Evolutionary conservation across 2,797 vertebrate species (phyloP).

Genomic region (Linurgus olivaceus): DNA sequence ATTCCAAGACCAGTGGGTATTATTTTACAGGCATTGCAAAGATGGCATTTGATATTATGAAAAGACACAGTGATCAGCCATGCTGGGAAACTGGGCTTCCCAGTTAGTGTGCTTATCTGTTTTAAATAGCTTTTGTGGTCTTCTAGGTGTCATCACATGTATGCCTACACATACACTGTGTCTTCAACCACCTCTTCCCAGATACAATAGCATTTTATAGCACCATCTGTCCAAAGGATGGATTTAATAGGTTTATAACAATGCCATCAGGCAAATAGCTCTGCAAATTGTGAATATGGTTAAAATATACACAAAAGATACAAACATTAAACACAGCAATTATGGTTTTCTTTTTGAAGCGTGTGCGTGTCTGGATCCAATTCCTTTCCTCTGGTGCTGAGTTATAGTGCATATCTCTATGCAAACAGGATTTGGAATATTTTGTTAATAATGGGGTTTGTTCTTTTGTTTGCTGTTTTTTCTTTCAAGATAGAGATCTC

Average conservation of each 20-base stretch:
- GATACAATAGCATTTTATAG: conserved; percentile 43
- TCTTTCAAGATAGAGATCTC: conserved; percentile 44
- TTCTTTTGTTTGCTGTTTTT: conserved; percentile 50
- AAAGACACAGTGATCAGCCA: background rate
- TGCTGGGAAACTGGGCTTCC: background rate
- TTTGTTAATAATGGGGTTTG: conserved; percentile 52
- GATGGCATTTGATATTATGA: conserved; percentile 14
- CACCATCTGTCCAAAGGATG: conserved; percentile 72
- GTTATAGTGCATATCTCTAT: background rate
- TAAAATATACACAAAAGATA: conserved; percentile 58
- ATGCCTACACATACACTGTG: conserved; percentile 32
- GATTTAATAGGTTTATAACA: conserved; percentile 72
- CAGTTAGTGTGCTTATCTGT: conserved; percentile 1
- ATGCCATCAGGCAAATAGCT: conserved; percentile 59
- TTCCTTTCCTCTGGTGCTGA: conserved; percentile 55
- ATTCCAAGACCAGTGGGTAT: background rate
- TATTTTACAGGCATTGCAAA: conserved; percentile 21
- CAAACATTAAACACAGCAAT: conserved; percentile 26
- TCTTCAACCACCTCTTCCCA: conserved; percentile 56
- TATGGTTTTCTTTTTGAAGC: background rate
- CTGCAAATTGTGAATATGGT: conserved; percentile 59
- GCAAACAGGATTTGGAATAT: conserved; percentile 37
- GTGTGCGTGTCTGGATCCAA: conserved; percentile 11
- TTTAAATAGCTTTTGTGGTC: conserved; percentile 51
- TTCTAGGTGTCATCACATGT: conserved; percentile 54